Base-by-base conservation (phyloP, 2,113 vertebrate genomes). In the Genyomyrus donnyi region DNA sequence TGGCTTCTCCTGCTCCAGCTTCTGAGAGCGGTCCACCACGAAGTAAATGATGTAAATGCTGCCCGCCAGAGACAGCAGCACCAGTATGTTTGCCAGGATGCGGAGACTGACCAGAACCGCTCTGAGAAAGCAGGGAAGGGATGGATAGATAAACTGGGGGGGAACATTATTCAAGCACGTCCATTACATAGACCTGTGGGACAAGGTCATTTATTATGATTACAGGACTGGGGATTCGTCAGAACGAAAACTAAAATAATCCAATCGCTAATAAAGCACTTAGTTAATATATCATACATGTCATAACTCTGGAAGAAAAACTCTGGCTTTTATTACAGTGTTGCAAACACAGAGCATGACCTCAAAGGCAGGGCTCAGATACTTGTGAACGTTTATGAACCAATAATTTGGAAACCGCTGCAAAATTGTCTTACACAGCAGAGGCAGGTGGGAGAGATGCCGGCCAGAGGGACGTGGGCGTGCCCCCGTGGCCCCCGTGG, bases 1-100 rank as follows among this genome's bases (percentile, higher is more conserved):
- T 17, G 94, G 96, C 94, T 98, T 98, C 62, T 96, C 94, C 88
- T 94, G 96, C 91, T 98, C 98, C 45, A 99, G 93, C 93, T 94
- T 97, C 95, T 99, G 98, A 56, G 98, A 99, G 89, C 98, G 97
- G 84, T 99, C 98, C 91, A 99, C 98, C 0, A 99, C 98, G 88
- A 99, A 99, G 92, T 99, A 99, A 94, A 99, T 99, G 94, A 99
- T 98, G 92, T 98, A 99, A 93, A 99, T 99, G 93, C 98, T 99
- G 5, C 98, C 98, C 0, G 98, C 98, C n/a, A 99, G 96, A 0
- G 97, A 99, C 4, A 99, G 96, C 3, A 99, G 97, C 58, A 99
- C 98, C 35, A 99, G 95, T 89, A 99, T 96, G 91, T 99, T 99
- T 90, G 98, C 98, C 15, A 99, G 93, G 90, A 98, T 97, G 70